Percentiles rank a stretch among this genome's conserved stretches.
These are phyloP conservation scores for Hemistola chrysoprasaria DNA, from an alignment of 2,888 invertebrate species.

Conservation along the genomic window DNA sequence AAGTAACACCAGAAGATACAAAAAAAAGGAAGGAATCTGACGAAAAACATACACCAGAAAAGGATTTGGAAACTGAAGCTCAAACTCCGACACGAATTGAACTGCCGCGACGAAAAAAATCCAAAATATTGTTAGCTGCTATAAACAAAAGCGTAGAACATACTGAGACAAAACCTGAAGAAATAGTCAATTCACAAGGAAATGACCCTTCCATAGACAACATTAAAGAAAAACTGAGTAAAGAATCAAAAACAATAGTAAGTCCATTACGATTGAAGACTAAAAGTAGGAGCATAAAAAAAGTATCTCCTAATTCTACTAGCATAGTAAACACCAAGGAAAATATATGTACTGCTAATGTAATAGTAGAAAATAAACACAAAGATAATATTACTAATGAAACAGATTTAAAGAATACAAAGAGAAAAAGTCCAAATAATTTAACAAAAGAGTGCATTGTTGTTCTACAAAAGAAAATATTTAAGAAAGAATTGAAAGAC, in stretches of 20 bases:
- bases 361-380: background rate
- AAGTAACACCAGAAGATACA: slow-evolving; percentile 35
- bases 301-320: slow-evolving; percentile 6
- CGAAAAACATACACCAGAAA: slow-evolving; percentile 24
- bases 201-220: background rate
- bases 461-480: slow-evolving; percentile 67
- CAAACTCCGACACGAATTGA: slow-evolving; percentile 50
- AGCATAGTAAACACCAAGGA: no score
- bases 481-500: slow-evolving; percentile 40
- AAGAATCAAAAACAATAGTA: slow-evolving; percentile 3
- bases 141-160: slow-evolving; percentile 32
- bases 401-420: slow-evolving; percentile 12
- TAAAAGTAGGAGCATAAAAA: slow-evolving; percentile 15
- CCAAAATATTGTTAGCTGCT: slow-evolving; percentile 44
- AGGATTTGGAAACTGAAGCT: slow-evolving; percentile 19
- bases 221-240: slow-evolving; percentile 1
- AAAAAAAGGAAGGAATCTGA: slow-evolving; percentile 51
- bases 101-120: slow-evolving; percentile 52
- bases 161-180: slow-evolving; percentile 2
- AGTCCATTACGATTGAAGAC: slow-evolving; percentile 10
- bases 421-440: slow-evolving; percentile 58
- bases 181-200: background rate
- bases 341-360: slow-evolving; percentile 10
- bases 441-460: slow-evolving; percentile 71
- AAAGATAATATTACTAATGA: slow-evolving; percentile 1